Base-by-base conservation (phyloP, 1,140 invertebrate species). In the Leptoteleia sp. region DNA sequence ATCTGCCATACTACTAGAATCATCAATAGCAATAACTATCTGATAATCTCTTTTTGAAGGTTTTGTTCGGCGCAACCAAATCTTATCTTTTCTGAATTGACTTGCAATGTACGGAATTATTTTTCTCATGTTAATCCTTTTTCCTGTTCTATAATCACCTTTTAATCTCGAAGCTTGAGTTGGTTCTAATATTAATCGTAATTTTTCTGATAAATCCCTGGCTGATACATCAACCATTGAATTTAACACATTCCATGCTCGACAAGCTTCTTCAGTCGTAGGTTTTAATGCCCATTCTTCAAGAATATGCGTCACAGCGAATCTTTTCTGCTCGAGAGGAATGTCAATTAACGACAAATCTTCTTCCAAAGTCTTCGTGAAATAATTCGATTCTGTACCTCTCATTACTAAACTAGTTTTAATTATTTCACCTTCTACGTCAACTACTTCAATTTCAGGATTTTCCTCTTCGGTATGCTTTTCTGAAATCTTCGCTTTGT, bases 31-130 rank as follows among this genome's bases (percentile, higher is more conserved):
- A 8, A 99, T 90, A 19, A 97, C 93, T 29, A 99, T 98, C 87
- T 99, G 97, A 89, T 99, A 99, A 77, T 99, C 94, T 50, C 99
- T 91, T 85, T 99, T 97, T 0, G 96, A 97, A 0, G 97, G 97
- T 89, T 98, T 98, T 0, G 96, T 99, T 42, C 99, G 90, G 40
- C 98, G 90, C 76, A 99, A 83, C 99, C 99, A 99, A 83, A 99
- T 99, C 87, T 99, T 98, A 84, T 99, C 98, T 85, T 99, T 99
- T 27, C 98, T 92, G 89, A 99, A 99, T 86, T 99, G 95, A 82
- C 97, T 99, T 4, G 99, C 99, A 81, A 99, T 98, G 87, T 99
- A 99, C 0, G 97, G 96, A 83, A 99, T 99, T 1, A 98, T 94
- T 88, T 98, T 97, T 38, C 97, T 92, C 98, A 99, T 99, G 88